Evolutionary conservation across 2,888 invertebrate genomes (phyloP), one percentile per base, ranked within the genome.

Genomic region (Drosophila putrida): DNA sequence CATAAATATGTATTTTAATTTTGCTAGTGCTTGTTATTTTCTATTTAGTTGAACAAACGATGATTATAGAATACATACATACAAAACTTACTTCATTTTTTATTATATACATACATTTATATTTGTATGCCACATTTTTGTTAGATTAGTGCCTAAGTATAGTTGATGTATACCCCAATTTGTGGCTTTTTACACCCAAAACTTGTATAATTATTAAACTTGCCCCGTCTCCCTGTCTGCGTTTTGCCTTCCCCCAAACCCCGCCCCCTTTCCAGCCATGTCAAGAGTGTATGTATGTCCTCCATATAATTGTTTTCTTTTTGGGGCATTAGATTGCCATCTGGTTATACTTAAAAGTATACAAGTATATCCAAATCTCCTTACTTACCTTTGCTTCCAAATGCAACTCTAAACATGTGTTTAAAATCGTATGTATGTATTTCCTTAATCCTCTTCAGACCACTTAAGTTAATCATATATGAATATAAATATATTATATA

Each of bases 141-240:
- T 86, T 88, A 86, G 85, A 68, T 74, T 85, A 85, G 88, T 85
- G 83, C 84, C 80, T 88, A 85, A 85, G 85, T 82, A 82, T 87
- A 87, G 76, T 87, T 82, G 66, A 74, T 82, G 49, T 57, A 65
- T 64, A 58, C 51, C 57, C 57, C 76, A 75, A 74, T 73, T 88
- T 85, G 87, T 86, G 85, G 85, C 83, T 86, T 85, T 85, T 88
- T 86, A 85, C 89, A 85, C 88, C 89, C 85, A 78, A 82, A 79
- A 66, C 66, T 71, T 73, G 68, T 84, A 73, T 73, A 70, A 71
- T 63, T 66, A 66, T 62, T 36, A 50, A 51, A 27, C 41, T 43
- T 59, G 10, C 53, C n/a, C n/a, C n/a, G n/a, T n/a, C n/a, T n/a
- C n/a, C 39, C 20, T 49, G 27, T 25, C 10, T 47, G 27, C 28